Percentiles rank a stretch among this genome's conserved stretches.
Evolutionary conservation across 2,888 invertebrate genomes (phyloP).

Genomic region (Macaria liturata): DNA sequence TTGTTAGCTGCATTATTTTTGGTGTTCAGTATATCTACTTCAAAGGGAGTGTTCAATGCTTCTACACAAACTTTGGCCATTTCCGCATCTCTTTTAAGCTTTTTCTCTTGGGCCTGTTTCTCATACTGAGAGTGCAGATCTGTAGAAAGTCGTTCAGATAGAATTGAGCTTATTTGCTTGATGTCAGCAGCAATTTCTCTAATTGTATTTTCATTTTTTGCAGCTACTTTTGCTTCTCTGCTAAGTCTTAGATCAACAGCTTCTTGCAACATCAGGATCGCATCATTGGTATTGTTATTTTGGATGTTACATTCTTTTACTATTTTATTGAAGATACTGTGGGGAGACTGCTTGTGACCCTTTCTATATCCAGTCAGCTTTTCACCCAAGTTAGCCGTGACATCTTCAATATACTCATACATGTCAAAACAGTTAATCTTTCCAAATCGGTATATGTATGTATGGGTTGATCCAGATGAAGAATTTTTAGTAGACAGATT

Average conservation of each 20-base stretch:
- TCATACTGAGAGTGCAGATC: conserved; percentile 60
- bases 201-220: conserved; percentile 67
- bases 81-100: conserved; percentile 59
- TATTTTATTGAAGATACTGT: conserved; percentile 71
- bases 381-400: conserved; percentile 81
- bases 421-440: conserved; percentile 80
- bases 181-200: conserved; percentile 75
- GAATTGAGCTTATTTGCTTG: conserved; percentile 69
- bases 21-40: conserved; percentile 59
- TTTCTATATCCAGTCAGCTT: conserved; percentile 76
- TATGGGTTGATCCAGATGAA: conserved; percentile 82
- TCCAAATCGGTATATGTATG: conserved; percentile 85
- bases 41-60: conserved; percentile 60
- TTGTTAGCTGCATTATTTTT: conserved; percentile 56
- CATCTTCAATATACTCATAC: conserved; percentile 79
- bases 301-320: conserved; percentile 69
- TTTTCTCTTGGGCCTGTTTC: conserved; percentile 57
- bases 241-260: conserved; percentile 67
- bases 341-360: conserved; percentile 55
- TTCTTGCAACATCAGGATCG: conserved; percentile 70
- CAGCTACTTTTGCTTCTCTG: conserved; percentile 69
- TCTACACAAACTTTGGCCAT: conserved; percentile 71
- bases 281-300: conserved; percentile 64
- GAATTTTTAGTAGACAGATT: conserved; percentile 81
- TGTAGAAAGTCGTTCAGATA: conserved; percentile 65